These are phyloP conservation scores for Belonocnema kinseyi DNA, from an alignment of 1,140 invertebrate species.

Conservation along the genomic window DNA sequence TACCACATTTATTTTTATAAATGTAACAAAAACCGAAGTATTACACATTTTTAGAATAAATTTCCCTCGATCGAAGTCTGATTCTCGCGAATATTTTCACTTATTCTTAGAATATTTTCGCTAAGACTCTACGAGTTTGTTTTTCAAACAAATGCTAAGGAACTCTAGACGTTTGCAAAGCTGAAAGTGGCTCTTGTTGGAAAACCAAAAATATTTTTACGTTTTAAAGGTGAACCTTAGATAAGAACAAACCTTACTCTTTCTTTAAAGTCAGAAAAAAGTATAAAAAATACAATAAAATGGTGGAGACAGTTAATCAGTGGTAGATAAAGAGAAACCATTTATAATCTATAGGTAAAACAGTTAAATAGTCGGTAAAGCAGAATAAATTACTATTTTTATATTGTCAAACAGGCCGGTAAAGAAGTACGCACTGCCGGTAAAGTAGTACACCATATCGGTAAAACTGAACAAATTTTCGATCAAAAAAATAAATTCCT, in stretches of 20 bases:
- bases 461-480: conserved; percentile 23
- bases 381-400: not conserved
- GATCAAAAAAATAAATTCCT: conserved; percentile 32
- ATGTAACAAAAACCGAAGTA: too few relatives aligned
- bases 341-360: not conserved
- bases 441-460: not conserved
- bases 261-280: not conserved
- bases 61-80: too few relatives aligned
- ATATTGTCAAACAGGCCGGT: too few relatives aligned
- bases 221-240: not conserved
- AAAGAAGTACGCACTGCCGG: too few relatives aligned
- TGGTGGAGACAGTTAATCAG: not conserved
- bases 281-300: not conserved
- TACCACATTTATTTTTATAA: too few relatives aligned
- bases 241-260: not conserved
- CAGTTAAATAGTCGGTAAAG: not conserved
- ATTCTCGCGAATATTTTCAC: too few relatives aligned
- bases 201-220: not conserved
- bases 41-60: too few relatives aligned
- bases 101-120: conserved; percentile 37
- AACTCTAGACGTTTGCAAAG: not conserved
- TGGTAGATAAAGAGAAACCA: not conserved
- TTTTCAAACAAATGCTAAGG: conserved; percentile 19
- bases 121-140: conserved; percentile 28
- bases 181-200: not conserved